A percentile compares a stretch with the other conserved stretches of the same genome.
Conservation (phyloP, 2,113 vertebrate genomes). For the Platichthys stellatus region DNA sequence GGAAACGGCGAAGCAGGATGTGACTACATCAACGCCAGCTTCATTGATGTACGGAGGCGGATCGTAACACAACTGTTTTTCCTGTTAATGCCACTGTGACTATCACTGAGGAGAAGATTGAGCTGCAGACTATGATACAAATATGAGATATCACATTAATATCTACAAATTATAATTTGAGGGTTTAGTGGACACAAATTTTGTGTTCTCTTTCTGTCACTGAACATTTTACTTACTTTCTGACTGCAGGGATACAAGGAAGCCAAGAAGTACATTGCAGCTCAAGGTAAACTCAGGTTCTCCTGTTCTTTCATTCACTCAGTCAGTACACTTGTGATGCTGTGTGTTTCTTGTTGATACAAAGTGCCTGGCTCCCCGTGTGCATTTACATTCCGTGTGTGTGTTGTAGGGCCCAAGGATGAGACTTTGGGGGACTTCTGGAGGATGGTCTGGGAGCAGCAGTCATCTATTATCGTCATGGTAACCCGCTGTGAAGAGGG, state of each 20-base stretch:
- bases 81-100: background rate
- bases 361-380: background rate
- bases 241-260: slow-evolving; percentile 92
- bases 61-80: background rate
- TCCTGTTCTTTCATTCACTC: background rate
- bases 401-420: slow-evolving; percentile 89
- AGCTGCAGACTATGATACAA: background rate
- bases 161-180: background rate
- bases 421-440: slow-evolving; percentile 95
- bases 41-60: slow-evolving; percentile 88
- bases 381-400: slow-evolving; percentile 13
- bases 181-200: background rate
- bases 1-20: slow-evolving; percentile 84
- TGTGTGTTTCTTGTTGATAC: background rate
- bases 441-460: slow-evolving; percentile 99
- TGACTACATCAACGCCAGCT: slow-evolving; percentile 97
- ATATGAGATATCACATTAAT: background rate
- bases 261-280: slow-evolving; percentile 95
- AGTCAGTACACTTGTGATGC: background rate
- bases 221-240: background rate
- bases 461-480: slow-evolving; percentile 97
- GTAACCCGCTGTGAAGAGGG: slow-evolving; percentile 97
- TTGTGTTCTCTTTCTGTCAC: background rate
- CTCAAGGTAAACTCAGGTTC: slow-evolving; percentile 87
- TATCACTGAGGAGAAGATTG: background rate